These are phyloP conservation scores for Gymnosoma rotundatum DNA, from an alignment of 2,888 invertebrate genomes.

Conservation along the genomic window DNA sequence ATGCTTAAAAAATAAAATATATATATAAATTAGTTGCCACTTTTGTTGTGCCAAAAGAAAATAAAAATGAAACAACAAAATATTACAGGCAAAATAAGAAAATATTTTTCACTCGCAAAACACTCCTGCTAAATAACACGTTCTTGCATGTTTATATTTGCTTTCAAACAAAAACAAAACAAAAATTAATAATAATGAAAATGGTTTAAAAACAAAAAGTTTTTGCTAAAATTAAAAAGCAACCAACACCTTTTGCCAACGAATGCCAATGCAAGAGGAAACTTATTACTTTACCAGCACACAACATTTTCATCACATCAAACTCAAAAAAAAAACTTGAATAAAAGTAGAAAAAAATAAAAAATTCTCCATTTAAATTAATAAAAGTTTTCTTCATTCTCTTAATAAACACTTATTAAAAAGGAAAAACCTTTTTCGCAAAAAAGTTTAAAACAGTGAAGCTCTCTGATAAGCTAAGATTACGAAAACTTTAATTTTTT, in stretches of 20 bases:
- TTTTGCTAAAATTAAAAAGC: conserved; percentile 54
- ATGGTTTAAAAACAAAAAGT: conserved; percentile 45
- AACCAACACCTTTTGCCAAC: conserved; percentile 49
- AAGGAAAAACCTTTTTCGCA: conserved; percentile 16
- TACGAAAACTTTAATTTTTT: conserved; percentile 42
- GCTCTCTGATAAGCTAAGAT: conserved; percentile 37
- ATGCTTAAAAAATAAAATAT: conserved; percentile 8
- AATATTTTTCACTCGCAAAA: conserved; percentile 10
- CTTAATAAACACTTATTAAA: neutral
- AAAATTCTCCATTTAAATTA: conserved; percentile 50
- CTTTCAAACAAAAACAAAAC: neutral
- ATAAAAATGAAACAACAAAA: conserved; percentile 16
- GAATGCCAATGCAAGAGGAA: conserved; percentile 22
- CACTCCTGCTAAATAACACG: neutral
- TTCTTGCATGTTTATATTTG: conserved; percentile 10
- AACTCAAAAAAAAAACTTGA: neutral
- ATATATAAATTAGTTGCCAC: conserved; percentile 37
- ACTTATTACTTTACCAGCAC: conserved; percentile 47
- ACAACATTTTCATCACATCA: conserved; percentile 36
- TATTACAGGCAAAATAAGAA: neutral
- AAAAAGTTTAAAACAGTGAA: conserved; percentile 42
- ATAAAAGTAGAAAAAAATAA: neutral
- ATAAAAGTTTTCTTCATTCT: conserved; percentile 11
- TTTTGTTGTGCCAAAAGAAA: conserved; percentile 31
- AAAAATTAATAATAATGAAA: conserved; percentile 3